Conservation (phyloP, 2,888 invertebrate genomes). For the Drosophila anomalipes region DNA sequence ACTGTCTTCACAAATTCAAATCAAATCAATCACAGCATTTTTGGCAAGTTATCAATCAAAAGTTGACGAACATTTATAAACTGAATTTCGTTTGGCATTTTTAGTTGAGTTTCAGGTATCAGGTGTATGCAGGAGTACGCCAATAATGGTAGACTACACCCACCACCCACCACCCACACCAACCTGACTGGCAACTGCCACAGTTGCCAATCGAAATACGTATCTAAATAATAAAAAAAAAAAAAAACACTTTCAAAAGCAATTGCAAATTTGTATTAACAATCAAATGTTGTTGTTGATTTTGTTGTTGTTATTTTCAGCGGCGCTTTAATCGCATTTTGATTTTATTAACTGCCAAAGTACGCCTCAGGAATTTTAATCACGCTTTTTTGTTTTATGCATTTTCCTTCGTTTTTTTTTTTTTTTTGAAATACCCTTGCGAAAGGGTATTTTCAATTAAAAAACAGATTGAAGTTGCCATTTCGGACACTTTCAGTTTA, state of each 20-base stretch:
- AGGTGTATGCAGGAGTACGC: slow-evolving; percentile 1
- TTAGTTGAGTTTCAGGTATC: background rate
- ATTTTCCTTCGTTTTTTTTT: slow-evolving; percentile 22
- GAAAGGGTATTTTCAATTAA: background rate
- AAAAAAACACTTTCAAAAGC: slow-evolving; percentile 58
- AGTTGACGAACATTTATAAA: background rate
- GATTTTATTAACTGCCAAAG: slow-evolving; percentile 30
- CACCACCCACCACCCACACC: background rate
- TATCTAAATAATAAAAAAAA: background rate
- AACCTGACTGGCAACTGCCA: background rate
- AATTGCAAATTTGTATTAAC: slow-evolving; percentile 54
- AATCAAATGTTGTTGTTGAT: slow-evolving; percentile 35
- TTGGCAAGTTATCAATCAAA: background rate
- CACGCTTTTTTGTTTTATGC: slow-evolving; percentile 5
- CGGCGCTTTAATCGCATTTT: slow-evolving; percentile 13
- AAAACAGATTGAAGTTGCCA: background rate
- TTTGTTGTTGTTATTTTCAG: slow-evolving; percentile 17
- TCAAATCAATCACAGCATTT: background rate
- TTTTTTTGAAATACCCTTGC: slow-evolving; percentile 25
- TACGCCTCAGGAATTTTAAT: slow-evolving; percentile 64
- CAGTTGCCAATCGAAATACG: slow-evolving; percentile 23
- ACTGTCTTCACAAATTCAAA: background rate
- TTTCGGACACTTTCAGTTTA: background rate
- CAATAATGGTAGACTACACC: background rate
- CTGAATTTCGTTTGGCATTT: background rate